Evolutionary conservation across 2,113 vertebrate species (phyloP).

Genomic region (Perca fluviatilis): DNA sequence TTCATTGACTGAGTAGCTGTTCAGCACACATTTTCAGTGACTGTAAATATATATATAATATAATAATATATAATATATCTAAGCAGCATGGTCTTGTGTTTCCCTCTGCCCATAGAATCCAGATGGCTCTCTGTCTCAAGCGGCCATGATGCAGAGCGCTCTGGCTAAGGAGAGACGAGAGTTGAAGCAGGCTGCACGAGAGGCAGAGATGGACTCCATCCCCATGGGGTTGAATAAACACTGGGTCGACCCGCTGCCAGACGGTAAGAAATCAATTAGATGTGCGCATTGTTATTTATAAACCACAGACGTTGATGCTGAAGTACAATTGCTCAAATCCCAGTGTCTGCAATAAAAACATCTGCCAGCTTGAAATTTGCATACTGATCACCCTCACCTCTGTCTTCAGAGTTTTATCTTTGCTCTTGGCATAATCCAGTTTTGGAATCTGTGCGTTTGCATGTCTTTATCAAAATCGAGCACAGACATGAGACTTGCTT

Average conservation of each 20-base stretch:
- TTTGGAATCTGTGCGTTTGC: not conserved
- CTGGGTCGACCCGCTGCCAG: slow-evolving; percentile 98
- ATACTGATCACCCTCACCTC: slow-evolving; percentile 1
- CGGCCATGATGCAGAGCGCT: slow-evolving; percentile 99
- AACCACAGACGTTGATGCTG: slow-evolving; percentile 33
- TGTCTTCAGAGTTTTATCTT: slow-evolving; percentile 11
- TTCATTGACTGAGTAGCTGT: not conserved
- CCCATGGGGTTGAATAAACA: slow-evolving; percentile 99
- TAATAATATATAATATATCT: too few relatives aligned
- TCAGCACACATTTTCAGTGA: not conserved
- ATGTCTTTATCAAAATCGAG: slow-evolving; percentile 26
- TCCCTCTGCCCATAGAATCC: slow-evolving; percentile 89
- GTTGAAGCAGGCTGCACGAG: slow-evolving; percentile 95
- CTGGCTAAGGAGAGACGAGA: slow-evolving; percentile 96
- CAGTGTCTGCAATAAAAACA: not conserved
- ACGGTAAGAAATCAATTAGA: slow-evolving; percentile 84
- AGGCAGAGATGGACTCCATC: slow-evolving; percentile 99
- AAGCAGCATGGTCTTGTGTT: not conserved
- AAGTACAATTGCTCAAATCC: not conserved
- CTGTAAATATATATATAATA: not conserved
- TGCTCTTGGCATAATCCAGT: slow-evolving; percentile 5
- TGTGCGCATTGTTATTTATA: not conserved
- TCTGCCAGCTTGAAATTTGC: slow-evolving; percentile 18
- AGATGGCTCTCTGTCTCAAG: slow-evolving; percentile 97
- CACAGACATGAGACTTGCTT: slow-evolving; percentile 34